Evolutionary conservation across 2,888 invertebrate genomes (phyloP).

Genomic region (Xanthorhoe designata): DNA sequence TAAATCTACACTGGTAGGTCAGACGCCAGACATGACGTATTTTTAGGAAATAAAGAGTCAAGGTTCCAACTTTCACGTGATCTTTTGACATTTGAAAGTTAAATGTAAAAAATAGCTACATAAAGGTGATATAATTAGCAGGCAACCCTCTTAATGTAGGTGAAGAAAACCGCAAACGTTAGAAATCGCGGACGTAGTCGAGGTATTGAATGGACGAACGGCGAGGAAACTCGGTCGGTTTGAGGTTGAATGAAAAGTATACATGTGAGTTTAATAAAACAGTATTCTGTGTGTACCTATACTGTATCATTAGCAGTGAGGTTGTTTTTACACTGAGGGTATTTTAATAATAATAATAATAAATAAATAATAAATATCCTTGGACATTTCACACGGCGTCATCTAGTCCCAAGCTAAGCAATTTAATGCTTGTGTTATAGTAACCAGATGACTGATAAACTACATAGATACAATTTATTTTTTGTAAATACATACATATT

Average conservation of each 20-base stretch:
- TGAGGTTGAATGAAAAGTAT: constrained; percentile 48
- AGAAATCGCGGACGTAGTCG: constrained; percentile 57
- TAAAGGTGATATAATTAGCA: constrained; percentile 17
- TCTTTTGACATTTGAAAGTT: not conserved
- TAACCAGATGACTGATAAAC: too few relatives aligned
- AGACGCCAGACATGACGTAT: not conserved
- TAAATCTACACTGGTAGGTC: not conserved
- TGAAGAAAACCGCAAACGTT: constrained; percentile 57
- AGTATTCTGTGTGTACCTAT: constrained; percentile 3
- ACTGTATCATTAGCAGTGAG: not conserved
- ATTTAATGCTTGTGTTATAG: too few relatives aligned
- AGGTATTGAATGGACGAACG: constrained; percentile 48
- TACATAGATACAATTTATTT: too few relatives aligned
- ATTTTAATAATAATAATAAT: too few relatives aligned
- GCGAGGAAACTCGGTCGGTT: constrained; percentile 39
- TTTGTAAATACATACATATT: too few relatives aligned
- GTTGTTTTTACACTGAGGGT: not conserved
- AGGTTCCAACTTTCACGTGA: not conserved
- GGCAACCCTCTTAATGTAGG: constrained; percentile 45
- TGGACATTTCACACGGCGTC: too few relatives aligned
- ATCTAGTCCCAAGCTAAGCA: too few relatives aligned
- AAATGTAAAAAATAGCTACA: not conserved
- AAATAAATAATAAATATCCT: too few relatives aligned
- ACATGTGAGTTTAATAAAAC: constrained; percentile 25
- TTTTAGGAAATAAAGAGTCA: constrained; percentile 4